Conservation (phyloP, 2,797 vertebrate genomes). For the Anabas testudineus region DNA sequence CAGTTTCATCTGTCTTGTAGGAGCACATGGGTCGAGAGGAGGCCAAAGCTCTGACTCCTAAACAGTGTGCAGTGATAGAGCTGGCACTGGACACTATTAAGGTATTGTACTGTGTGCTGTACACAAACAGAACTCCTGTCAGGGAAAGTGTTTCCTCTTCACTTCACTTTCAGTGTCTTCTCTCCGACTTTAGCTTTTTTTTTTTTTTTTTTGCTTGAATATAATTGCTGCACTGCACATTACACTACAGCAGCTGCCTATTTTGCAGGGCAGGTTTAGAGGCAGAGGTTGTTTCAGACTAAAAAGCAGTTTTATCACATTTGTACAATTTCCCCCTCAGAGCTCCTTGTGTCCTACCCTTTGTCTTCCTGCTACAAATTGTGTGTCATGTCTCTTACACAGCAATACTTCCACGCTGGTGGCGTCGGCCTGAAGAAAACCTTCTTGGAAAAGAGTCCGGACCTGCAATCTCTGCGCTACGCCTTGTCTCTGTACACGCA, state of each 20-base stretch:
- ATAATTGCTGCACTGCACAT: no score
- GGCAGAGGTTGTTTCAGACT: background rate
- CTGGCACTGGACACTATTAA: slow-evolving; percentile 97
- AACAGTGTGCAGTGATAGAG: slow-evolving; percentile 96
- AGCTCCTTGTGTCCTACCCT: background rate
- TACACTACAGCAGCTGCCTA: no score
- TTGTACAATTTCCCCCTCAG: background rate
- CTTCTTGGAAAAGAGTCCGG: slow-evolving; percentile 97
- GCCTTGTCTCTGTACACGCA: slow-evolving; percentile 98
- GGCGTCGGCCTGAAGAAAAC: slow-evolving; percentile 98
- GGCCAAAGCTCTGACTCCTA: slow-evolving; percentile 94
- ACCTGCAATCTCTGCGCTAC: slow-evolving; percentile 95
- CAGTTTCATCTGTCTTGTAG: slow-evolving; percentile 73
- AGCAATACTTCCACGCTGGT: slow-evolving; percentile 99
- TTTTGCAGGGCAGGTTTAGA: no score
- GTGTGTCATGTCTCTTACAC: slow-evolving; percentile 34
- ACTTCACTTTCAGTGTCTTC: no score
- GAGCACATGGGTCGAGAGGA: slow-evolving; percentile 98
- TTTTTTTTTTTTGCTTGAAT: background rate
- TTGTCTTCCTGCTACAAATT: slow-evolving; percentile 1
- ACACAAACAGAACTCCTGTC: background rate
- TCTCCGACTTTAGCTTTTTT: no score
- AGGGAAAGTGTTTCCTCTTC: no score
- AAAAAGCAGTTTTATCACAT: slow-evolving; percentile 11
- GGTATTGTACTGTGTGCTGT: slow-evolving; percentile 72